Conservation (phyloP, 2,888 invertebrate genomes). For the Archips xylosteana region DNA sequence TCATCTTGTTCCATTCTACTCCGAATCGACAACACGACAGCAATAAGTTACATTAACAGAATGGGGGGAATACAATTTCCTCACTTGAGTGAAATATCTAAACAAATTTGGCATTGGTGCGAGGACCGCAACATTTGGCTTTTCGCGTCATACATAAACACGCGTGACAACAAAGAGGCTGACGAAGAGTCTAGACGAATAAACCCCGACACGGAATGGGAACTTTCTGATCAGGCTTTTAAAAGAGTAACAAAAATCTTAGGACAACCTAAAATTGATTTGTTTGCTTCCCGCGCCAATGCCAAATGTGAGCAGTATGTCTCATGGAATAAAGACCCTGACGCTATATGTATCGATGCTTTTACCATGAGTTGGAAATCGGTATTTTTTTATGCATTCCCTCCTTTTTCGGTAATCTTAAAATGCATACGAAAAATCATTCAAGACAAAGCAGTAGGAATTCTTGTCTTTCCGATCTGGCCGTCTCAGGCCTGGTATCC, state of each 20-base stretch:
- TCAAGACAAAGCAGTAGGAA: slow-evolving; percentile 25
- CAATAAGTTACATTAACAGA: slow-evolving; percentile 6
- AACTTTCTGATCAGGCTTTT: slow-evolving; percentile 25
- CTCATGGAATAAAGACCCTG: slow-evolving; percentile 40
- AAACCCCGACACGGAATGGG: slow-evolving; percentile 36
- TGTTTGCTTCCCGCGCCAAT: slow-evolving; percentile 40
- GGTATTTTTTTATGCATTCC: slow-evolving; percentile 37
- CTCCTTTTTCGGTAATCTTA: slow-evolving; percentile 21
- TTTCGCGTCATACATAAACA: slow-evolving; percentile 25
- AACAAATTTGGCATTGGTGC: slow-evolving; percentile 35
- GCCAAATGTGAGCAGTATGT: slow-evolving; percentile 36
- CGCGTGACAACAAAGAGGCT: slow-evolving; percentile 19
- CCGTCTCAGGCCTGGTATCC: slow-evolving; percentile 37
- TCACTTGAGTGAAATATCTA: slow-evolving; percentile 35
- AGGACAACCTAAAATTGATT: slow-evolving; percentile 38
- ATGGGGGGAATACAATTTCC: slow-evolving; percentile 21
- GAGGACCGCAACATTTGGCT: slow-evolving; percentile 9
- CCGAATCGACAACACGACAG: background rate
- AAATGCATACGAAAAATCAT: slow-evolving; percentile 3
- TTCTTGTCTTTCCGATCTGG: slow-evolving; percentile 38
- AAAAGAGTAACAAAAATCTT: background rate
- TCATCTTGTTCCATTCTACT: background rate
- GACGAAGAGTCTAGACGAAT: slow-evolving; percentile 24
- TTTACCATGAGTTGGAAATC: slow-evolving; percentile 10
- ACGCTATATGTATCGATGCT: background rate